phyloP scores from a whole-genome alignment of 2,888 invertebrate genomes.

The Campoplex nolae region DNA sequence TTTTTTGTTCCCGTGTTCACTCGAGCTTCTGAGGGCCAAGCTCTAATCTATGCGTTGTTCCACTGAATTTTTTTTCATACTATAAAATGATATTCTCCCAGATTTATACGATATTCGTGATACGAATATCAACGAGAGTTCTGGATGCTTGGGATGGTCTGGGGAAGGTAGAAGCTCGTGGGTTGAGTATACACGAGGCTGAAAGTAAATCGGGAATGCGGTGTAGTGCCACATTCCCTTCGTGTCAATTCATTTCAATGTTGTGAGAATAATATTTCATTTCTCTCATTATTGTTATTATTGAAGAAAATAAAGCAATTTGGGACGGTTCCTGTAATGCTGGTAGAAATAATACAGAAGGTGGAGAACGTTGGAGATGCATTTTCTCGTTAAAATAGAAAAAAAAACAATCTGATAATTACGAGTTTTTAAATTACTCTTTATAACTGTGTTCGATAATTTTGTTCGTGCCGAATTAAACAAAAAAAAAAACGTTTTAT shows the following conservation, averaged over 20 bases:
- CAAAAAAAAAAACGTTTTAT: background rate
- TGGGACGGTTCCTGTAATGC: background rate
- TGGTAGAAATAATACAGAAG: background rate
- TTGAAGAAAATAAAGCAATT: conserved; percentile 63
- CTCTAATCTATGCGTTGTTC: conserved; percentile 66
- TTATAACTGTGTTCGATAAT: too few species aligned
- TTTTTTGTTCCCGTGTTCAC: background rate
- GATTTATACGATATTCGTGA: conserved; percentile 77
- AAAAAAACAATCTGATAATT: background rate
- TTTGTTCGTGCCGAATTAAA: background rate
- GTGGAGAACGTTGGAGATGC: background rate
- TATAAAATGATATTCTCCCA: conserved; percentile 78
- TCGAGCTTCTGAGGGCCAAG: conserved; percentile 16
- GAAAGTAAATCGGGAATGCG: conserved; percentile 39
- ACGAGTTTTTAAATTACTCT: background rate
- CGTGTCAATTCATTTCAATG: conserved; percentile 70
- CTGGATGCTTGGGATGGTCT: conserved; percentile 27
- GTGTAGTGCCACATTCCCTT: conserved; percentile 39
- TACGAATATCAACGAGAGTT: conserved; percentile 75
- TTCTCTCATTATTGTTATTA: conserved; percentile 81
- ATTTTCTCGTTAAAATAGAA: background rate
- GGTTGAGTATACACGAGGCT: conserved; percentile 27
- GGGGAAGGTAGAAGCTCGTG: background rate
- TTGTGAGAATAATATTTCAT: conserved; percentile 80
- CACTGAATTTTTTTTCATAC: conserved; percentile 77